Conservation (phyloP, 92 coral and sea anemone species). For the Parazoanthus swiftii region DNA sequence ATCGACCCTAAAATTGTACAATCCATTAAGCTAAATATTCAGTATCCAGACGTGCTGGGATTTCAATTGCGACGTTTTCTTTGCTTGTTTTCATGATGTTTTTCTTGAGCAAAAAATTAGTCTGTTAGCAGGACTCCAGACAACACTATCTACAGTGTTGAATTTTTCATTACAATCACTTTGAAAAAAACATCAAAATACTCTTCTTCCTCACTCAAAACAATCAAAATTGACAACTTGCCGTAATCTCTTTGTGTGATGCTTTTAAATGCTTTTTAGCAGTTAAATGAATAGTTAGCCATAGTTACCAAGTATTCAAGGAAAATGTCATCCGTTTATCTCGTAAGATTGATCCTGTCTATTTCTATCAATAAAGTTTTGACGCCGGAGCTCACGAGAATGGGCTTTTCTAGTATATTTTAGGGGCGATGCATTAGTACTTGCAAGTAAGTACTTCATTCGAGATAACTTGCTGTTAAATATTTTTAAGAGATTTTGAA, state of each 20-base stretch:
- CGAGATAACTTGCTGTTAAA: conserved; percentile 36
- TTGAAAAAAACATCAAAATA: conserved; percentile 32
- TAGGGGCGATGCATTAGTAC: conserved; percentile 34
- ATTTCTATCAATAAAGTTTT: not conserved
- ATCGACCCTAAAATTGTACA: conserved; percentile 31
- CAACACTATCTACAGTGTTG: conserved; percentile 21
- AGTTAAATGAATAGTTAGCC: conserved; percentile 27
- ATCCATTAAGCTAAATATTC: conserved; percentile 13
- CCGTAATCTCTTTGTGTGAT: conserved; percentile 34
- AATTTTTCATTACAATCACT: conserved; percentile 35
- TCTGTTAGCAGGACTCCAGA: not conserved
- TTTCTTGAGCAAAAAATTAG: conserved; percentile 1
- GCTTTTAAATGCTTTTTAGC: conserved; percentile 41
- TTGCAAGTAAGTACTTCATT: conserved; percentile 20
- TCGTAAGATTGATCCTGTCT: conserved; percentile 32
- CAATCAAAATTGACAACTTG: conserved; percentile 38
- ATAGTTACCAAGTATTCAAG: conserved; percentile 20
- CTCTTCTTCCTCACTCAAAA: conserved; percentile 32
- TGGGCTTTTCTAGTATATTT: conserved; percentile 13
- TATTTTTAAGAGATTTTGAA: conserved; percentile 27
- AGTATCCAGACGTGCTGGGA: conserved; percentile 13
- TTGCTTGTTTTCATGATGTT: conserved; percentile 21
- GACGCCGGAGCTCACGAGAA: conserved; percentile 23
- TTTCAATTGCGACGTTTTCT: conserved; percentile 14
- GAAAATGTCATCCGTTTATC: conserved; percentile 38